Evolutionary conservation across 2,113 vertebrate species (phyloP).

Genomic region (Lagopus leucura): DNA sequence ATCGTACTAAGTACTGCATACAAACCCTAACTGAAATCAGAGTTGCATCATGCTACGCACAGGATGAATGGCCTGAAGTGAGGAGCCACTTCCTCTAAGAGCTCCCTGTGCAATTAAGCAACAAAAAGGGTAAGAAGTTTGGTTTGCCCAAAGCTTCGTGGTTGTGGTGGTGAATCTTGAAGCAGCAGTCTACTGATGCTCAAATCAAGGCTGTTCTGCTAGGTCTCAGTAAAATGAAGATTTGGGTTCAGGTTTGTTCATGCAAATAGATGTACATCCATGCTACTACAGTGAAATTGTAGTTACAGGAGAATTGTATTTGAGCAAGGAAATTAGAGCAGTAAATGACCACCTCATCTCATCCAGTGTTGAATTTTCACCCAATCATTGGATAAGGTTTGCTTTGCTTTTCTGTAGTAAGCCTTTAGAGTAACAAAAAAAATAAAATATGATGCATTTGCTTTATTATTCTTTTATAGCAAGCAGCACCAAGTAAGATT

Average conservation of each 20-base stretch:
- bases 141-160: background rate
- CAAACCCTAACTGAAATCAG: background rate
- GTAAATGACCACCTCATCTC: conserved; percentile 6
- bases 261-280: background rate
- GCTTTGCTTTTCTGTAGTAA: conserved; percentile 11
- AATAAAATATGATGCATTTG: background rate
- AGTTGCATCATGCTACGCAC: background rate
- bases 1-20: background rate
- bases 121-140: background rate
- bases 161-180: background rate
- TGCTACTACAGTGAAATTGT: background rate
- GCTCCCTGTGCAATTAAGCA: background rate
- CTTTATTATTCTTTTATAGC: background rate
- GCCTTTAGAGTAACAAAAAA: background rate
- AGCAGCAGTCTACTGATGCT: background rate
- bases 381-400: background rate
- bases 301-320: background rate
- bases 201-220: background rate
- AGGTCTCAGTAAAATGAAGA: background rate
- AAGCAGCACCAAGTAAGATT: background rate
- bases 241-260: background rate
- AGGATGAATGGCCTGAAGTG: background rate
- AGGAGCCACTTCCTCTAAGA: background rate
- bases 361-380: background rate
- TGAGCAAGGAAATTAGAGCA: background rate